A percentile compares a stretch with the other conserved stretches of the same genome.
phyloP scores from a whole-genome alignment of 2,113 vertebrate genomes.

The Corythoichthys intestinalis region DNA sequence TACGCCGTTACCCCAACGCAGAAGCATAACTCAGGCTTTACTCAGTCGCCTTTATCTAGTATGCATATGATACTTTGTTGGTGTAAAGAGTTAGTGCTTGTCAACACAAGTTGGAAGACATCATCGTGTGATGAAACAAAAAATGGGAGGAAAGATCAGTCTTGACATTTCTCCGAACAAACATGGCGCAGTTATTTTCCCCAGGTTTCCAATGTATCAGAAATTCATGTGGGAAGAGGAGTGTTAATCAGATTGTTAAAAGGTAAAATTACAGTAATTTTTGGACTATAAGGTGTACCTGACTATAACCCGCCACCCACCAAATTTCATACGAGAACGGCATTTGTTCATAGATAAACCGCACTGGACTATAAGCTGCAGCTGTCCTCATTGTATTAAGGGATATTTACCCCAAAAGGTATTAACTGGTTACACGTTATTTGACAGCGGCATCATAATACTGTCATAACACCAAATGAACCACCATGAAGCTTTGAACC shows the following conservation, averaged over 20 bases:
- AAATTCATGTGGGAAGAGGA: background rate
- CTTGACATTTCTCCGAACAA: slow-evolving; percentile 29
- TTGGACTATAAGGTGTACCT: too few relatives aligned
- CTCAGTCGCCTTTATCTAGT: background rate
- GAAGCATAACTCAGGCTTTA: background rate
- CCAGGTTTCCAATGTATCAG: slow-evolving; percentile 11
- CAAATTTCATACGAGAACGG: too few relatives aligned
- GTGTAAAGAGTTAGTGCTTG: slow-evolving; percentile 1
- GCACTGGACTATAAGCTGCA: too few relatives aligned
- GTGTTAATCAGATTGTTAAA: slow-evolving; percentile 49
- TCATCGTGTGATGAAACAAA: slow-evolving; percentile 11
- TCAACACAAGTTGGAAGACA: slow-evolving; percentile 19
- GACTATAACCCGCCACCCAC: too few relatives aligned
- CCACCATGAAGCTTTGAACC: too few relatives aligned
- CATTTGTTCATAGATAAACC: too few relatives aligned
- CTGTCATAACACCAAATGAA: too few relatives aligned
- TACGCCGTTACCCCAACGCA: too few relatives aligned
- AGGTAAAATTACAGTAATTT: slow-evolving; percentile 23
- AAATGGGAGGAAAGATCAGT: slow-evolving; percentile 31
- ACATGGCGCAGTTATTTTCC: slow-evolving; percentile 47
- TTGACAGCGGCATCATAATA: too few relatives aligned
- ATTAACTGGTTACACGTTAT: too few relatives aligned
- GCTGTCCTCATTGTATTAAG: too few relatives aligned
- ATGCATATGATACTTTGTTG: background rate
- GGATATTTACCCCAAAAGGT: too few relatives aligned